Conservation (phyloP, 1,140 invertebrate species). For the Lordiphosa collinella region DNA sequence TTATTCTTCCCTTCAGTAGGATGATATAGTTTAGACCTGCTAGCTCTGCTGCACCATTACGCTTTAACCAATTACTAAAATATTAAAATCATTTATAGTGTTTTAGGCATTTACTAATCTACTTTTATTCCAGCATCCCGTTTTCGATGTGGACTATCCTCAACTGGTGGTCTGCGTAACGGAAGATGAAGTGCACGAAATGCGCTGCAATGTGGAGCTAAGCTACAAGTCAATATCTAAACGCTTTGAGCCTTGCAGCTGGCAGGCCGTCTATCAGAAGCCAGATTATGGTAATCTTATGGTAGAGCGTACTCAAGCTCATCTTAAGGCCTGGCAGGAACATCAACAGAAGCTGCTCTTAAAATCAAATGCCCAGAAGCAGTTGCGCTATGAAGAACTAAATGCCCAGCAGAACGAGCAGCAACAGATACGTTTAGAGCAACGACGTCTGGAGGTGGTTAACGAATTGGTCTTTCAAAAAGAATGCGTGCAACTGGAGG, state of each 20-base stretch:
- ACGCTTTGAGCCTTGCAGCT: conserved; percentile 33
- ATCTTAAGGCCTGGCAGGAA: conserved; percentile 49
- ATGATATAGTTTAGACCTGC: too few species aligned
- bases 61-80: too few species aligned
- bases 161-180: conserved; percentile 55
- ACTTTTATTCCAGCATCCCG: conserved; percentile 44
- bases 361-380: conserved; percentile 33
- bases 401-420: conserved; percentile 38
- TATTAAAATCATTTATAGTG: too few species aligned
- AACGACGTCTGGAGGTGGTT: conserved; percentile 38
- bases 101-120: too few species aligned
- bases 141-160: conserved; percentile 53
- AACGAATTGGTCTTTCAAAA: conserved; percentile 31
- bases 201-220: conserved; percentile 24
- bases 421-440: conserved; percentile 42
- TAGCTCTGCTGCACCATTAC: too few species aligned
- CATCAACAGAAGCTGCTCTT: conserved; percentile 18
- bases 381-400: conserved; percentile 33
- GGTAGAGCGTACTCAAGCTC: conserved; percentile 28
- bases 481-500: conserved; percentile 45
- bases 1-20: too few species aligned
- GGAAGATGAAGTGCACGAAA: conserved; percentile 39
- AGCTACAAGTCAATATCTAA: conserved; percentile 25
- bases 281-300: conserved; percentile 39
- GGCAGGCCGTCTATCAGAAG: conserved; percentile 36